phyloP scores from a whole-genome alignment of 2,888 invertebrate species.

The Himalopsyche japonica region DNA sequence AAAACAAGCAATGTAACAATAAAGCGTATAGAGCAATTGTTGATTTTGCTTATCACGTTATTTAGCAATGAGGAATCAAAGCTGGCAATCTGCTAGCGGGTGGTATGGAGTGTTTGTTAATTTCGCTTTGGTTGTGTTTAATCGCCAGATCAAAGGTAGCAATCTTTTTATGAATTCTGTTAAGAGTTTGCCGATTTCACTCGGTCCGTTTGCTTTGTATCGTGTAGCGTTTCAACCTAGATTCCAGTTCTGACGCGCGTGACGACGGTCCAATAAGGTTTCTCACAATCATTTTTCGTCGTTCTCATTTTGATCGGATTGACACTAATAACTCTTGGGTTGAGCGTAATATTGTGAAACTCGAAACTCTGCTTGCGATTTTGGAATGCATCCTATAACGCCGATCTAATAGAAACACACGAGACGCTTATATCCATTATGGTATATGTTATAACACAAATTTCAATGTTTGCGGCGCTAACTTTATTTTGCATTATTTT shows the following conservation, averaged over 20 bases:
- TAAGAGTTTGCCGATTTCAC: neutral
- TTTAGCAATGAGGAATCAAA: too few relatives aligned
- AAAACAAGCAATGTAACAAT: neutral
- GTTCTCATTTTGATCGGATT: conserved; percentile 34
- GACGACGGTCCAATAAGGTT: conserved; percentile 21
- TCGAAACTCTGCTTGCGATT: conserved; percentile 11
- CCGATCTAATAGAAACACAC: neutral
- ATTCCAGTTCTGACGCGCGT: conserved; percentile 12
- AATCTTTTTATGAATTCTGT: neutral
- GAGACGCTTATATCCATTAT: too few relatives aligned
- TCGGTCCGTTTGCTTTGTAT: neutral
- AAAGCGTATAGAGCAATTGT: neutral
- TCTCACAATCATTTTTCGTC: conserved; percentile 36
- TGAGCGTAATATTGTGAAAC: conserved; percentile 33
- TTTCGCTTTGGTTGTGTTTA: neutral
- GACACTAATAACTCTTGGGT: conserved; percentile 36
- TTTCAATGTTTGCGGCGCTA: too few relatives aligned
- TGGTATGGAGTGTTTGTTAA: neutral
- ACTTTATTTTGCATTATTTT: too few relatives aligned
- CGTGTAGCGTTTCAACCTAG: conserved; percentile 15
- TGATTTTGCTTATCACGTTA: too few relatives aligned
- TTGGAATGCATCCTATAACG: conserved; percentile 3
- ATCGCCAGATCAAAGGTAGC: neutral
- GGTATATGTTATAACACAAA: too few relatives aligned
- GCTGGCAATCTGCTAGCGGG: too few relatives aligned